Percentiles rank a stretch among this genome's conserved stretches.
phyloP scores from a whole-genome alignment of 2,888 invertebrate genomes.

The Drosophila flavopinicola region DNA sequence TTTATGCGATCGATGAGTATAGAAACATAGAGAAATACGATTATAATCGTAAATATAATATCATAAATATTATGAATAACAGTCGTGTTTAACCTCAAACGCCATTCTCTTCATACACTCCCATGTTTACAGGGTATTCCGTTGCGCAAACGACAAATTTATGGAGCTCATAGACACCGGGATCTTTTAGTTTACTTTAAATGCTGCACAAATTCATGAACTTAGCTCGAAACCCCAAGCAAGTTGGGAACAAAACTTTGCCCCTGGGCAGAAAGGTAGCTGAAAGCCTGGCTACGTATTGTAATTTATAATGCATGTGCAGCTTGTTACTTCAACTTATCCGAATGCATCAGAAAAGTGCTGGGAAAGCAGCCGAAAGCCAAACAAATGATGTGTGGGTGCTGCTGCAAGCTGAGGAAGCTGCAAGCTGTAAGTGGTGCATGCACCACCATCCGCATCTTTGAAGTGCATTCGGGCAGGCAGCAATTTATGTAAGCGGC shows the following conservation, averaged over 20 bases:
- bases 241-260: conserved; percentile 24
- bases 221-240: conserved; percentile 8
- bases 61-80: too few species aligned
- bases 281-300: conserved; percentile 35
- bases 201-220: conserved; percentile 21
- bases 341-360: conserved; percentile 36
- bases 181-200: conserved; percentile 24
- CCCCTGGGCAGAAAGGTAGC: conserved; percentile 7
- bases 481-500: conserved; percentile 19
- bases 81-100: too few species aligned
- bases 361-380: conserved; percentile 11
- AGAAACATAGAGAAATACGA: too few species aligned
- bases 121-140: conserved; percentile 1
- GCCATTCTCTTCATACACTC: too few species aligned
- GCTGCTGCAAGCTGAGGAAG: background rate
- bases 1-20: too few species aligned
- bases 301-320: conserved; percentile 47
- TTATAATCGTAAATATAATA: too few species aligned
- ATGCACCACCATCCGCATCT: conserved; percentile 28
- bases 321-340: conserved; percentile 21
- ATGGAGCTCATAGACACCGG: conserved; percentile 19
- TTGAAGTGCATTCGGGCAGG: conserved; percentile 47
- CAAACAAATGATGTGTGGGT: conserved; percentile 12
- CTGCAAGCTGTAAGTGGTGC: background rate
- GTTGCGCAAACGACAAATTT: background rate